Percentiles rank a stretch among this genome's conserved stretches.
Evolutionary conservation across 2,888 invertebrate genomes (phyloP).

Genomic region (Lithophane leautieri): DNA sequence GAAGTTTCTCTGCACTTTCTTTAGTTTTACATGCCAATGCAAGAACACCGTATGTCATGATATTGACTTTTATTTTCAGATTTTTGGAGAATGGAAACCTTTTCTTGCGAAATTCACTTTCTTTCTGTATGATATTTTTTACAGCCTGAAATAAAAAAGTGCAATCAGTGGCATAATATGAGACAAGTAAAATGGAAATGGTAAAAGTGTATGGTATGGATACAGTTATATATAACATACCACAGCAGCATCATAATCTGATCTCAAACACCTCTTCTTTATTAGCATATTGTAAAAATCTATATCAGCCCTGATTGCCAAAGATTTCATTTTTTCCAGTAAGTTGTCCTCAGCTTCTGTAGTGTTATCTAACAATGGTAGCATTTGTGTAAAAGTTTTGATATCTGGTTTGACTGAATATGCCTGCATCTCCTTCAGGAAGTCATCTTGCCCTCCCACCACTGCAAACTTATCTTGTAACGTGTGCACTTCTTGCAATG

Average conservation of each 20-base stretch:
- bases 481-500: slow-evolving; percentile 90
- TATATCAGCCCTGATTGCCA: slow-evolving; percentile 92
- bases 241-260: slow-evolving; percentile 93
- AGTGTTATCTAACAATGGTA: slow-evolving; percentile 93
- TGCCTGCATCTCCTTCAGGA: slow-evolving; percentile 93
- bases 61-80: slow-evolving; percentile 91
- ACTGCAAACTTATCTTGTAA: slow-evolving; percentile 93
- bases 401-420: slow-evolving; percentile 93
- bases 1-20: slow-evolving; percentile 91
- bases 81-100: slow-evolving; percentile 82
- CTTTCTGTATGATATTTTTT: slow-evolving; percentile 88
- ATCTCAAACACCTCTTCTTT: slow-evolving; percentile 93
- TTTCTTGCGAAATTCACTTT: slow-evolving; percentile 80
- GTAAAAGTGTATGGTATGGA: not conserved
- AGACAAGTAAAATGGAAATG: not conserved
- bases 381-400: slow-evolving; percentile 94
- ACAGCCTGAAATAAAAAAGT: slow-evolving; percentile 86
- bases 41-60: slow-evolving; percentile 96
- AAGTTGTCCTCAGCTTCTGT: slow-evolving; percentile 92
- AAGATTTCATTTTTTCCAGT: slow-evolving; percentile 90
- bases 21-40: slow-evolving; percentile 94
- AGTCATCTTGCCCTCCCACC: slow-evolving; percentile 94
- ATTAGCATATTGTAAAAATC: slow-evolving; percentile 97
- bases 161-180: not conserved
- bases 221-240: slow-evolving; percentile 84